Conservation (phyloP, 2,797 vertebrate genomes). For the Tauraco hartlaubi region DNA sequence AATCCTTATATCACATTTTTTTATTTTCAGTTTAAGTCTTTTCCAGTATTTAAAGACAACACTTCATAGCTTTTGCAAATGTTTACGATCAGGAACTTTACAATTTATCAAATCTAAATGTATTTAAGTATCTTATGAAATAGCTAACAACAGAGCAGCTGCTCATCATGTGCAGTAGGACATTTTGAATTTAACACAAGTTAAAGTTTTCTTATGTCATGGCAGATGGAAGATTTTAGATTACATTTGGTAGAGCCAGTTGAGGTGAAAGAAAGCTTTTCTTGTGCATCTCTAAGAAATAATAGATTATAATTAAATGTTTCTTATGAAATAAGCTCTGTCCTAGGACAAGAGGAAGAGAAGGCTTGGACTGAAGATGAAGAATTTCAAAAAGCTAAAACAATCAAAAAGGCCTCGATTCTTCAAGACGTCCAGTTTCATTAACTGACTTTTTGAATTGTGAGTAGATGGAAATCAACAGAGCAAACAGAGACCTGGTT, state of each 20-base stretch:
- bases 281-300: neutral
- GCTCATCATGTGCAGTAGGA: neutral
- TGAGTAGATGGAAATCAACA: neutral
- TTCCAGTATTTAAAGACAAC: neutral
- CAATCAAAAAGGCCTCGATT: neutral
- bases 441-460: neutral
- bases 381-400: neutral
- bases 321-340: neutral
- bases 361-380: neutral
- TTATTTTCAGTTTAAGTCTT: neutral
- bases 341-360: neutral
- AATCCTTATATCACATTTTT: neutral
- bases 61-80: neutral
- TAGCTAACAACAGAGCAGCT: neutral
- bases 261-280: neutral
- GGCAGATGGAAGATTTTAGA: neutral
- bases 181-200: neutral
- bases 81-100: neutral
- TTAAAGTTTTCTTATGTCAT: neutral
- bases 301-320: neutral
- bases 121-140: neutral
- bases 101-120: neutral
- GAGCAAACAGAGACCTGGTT: accelerated
- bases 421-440: neutral
- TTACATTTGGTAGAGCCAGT: neutral